Percentiles rank a stretch among this genome's conserved stretches.
Evolutionary conservation across 2,797 vertebrate species (phyloP).

Genomic region (Neosilurus mollespiculum): DNA sequence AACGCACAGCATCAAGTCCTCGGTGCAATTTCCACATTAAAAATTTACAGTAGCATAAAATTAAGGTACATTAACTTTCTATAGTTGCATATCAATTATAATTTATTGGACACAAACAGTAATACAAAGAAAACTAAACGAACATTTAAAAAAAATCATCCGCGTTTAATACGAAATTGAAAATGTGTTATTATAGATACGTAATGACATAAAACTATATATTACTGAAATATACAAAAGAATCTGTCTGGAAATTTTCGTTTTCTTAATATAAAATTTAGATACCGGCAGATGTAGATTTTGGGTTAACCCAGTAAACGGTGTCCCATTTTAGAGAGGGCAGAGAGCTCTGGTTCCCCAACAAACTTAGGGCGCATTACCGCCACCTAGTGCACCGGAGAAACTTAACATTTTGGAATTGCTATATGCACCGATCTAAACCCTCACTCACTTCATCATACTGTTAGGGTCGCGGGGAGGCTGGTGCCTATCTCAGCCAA

Average conservation of each 20-base stretch:
- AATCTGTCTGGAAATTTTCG: neutral
- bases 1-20: neutral
- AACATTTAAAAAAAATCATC: neutral
- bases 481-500: too few relatives aligned
- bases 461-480: too few relatives aligned
- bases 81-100: neutral
- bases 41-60: neutral
- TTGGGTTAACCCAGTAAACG: neutral
- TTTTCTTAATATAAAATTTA: neutral
- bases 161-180: neutral
- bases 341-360: neutral
- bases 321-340: neutral
- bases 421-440: too few relatives aligned
- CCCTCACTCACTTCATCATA: too few relatives aligned
- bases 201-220: too few relatives aligned
- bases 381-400: neutral
- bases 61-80: too few relatives aligned
- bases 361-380: neutral
- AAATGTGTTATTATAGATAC: neutral
- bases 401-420: neutral
- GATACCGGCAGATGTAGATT: neutral
- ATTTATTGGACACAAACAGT: neutral
- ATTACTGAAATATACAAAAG: neutral
- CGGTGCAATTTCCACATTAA: neutral
- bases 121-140: neutral